These are phyloP conservation scores for Cheilosia scutellata DNA, from an alignment of 2,888 invertebrate species.

Conservation along the genomic window DNA sequence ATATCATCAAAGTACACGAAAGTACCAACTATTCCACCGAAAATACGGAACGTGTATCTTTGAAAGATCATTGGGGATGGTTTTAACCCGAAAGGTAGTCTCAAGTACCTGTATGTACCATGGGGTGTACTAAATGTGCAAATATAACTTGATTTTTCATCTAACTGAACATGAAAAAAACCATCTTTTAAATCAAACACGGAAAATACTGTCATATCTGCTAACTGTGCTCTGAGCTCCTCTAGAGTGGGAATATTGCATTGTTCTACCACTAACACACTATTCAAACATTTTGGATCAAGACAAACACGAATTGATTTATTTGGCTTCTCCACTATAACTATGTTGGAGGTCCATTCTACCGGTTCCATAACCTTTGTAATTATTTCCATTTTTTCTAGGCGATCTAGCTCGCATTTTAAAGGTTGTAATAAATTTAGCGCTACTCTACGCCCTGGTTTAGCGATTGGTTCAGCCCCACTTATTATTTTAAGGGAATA, in stretches of 20 bases:
- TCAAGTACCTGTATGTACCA: constrained; percentile 27
- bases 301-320: constrained; percentile 52
- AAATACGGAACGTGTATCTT: constrained; percentile 69
- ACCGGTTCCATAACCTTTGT: constrained; percentile 49
- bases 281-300: constrained; percentile 53
- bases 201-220: constrained; percentile 38
- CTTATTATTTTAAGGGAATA: constrained; percentile 41
- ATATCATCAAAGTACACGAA: constrained; percentile 56
- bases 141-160: constrained; percentile 42
- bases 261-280: constrained; percentile 32
- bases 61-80: constrained; percentile 55
- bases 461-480: constrained; percentile 29
- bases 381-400: constrained; percentile 39
- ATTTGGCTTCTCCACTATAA: constrained; percentile 61
- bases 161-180: constrained; percentile 48
- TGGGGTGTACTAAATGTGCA: constrained; percentile 47
- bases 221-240: constrained; percentile 33
- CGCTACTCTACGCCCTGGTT: constrained; percentile 36
- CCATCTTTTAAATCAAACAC: constrained; percentile 64
- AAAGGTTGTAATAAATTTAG: constrained; percentile 36
- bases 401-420: constrained; percentile 48
- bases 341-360: constrained; percentile 59
- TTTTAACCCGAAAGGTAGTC: constrained; percentile 39
- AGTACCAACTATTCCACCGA: constrained; percentile 35
- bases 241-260: constrained; percentile 39